Evolutionary conservation across 1,140 invertebrate species (phyloP), one percentile per base, ranked within the genome.

Genomic region (Anoplolepis gracilipes): DNA sequence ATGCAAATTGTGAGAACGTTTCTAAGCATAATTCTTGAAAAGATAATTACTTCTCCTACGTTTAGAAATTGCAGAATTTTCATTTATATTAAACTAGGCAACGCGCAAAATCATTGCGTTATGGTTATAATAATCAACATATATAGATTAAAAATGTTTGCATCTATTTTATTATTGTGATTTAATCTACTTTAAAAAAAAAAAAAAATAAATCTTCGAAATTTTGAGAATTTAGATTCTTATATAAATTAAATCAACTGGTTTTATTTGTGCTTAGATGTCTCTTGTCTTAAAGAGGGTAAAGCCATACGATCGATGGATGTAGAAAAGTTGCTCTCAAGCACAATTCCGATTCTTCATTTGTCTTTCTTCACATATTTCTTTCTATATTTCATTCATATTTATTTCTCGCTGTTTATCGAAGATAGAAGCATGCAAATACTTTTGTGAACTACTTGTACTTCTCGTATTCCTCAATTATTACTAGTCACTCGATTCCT

Each of bases 401-500:
- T 16, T 36, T 46, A 19, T 42, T 65, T 76, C 36, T 30, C 39
- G 13, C 46, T 10, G 7, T 36, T 69, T 53, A 25, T 10, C 19
- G 4, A 19, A 36, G 46, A 22, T 30, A 42, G 30, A 16, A 39
- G 6, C 53, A 36, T 46, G 69, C 61, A 70, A 86, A 88, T 39
- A 36, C 75, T 53, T 57, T 69, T 42, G 33, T 36, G 33, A 36
- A 36, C 33, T 36, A 36, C 33, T 36, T 6, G 53, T n/a, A 86
- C 8, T 79, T 46, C 19, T 46, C 42, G 13, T 39, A 39, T 0
- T 13, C 6, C 39, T 28, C 67, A 6, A 42, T 28, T 72, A 65
- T 22, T 87, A 39, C 61, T 84, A 39, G 57, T 76, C 46, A 13
- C 25, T 65, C 59, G 4, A 10, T 55, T 1, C 2, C 36, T 42